Evolutionary conservation across 2,888 invertebrate species (phyloP).

Genomic region (Busseola fusca): DNA sequence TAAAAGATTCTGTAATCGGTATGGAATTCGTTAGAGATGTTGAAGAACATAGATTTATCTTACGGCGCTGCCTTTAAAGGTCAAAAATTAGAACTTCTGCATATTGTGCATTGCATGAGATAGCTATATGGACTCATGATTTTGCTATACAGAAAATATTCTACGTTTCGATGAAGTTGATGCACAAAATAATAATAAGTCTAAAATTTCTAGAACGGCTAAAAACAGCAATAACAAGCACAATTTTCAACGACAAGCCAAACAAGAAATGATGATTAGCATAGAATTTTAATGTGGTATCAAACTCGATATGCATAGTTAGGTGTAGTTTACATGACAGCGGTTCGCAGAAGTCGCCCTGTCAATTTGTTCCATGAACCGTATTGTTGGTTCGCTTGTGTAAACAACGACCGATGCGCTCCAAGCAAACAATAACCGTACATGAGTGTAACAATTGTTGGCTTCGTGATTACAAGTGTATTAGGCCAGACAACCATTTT

Average conservation of each 20-base stretch:
- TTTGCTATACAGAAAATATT: not conserved
- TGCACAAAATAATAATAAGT: not conserved
- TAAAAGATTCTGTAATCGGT: not conserved
- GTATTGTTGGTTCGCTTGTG: slow-evolving; percentile 64
- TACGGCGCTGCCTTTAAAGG: not conserved
- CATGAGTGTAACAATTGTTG: slow-evolving; percentile 56
- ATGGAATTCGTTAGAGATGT: not conserved
- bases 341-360: slow-evolving; percentile 61
- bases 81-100: not conserved
- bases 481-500: slow-evolving; percentile 25
- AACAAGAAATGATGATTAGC: slow-evolving; percentile 27
- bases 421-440: slow-evolving; percentile 61
- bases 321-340: slow-evolving; percentile 53
- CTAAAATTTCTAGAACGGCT: slow-evolving; percentile 9
- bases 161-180: slow-evolving; percentile 3
- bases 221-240: slow-evolving; percentile 17
- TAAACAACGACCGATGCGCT: slow-evolving; percentile 62
- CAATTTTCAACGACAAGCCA: slow-evolving; percentile 17
- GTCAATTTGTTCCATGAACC: slow-evolving; percentile 65
- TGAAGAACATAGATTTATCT: not conserved
- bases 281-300: slow-evolving; percentile 30
- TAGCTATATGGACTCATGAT: not conserved
- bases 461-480: slow-evolving; percentile 54
- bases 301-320: slow-evolving; percentile 29
- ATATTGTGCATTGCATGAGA: not conserved